A percentile compares a stretch with the other conserved stretches of the same genome.
phyloP scores from a whole-genome alignment of 2,888 invertebrate species.

The Fabriciana adippe region DNA sequence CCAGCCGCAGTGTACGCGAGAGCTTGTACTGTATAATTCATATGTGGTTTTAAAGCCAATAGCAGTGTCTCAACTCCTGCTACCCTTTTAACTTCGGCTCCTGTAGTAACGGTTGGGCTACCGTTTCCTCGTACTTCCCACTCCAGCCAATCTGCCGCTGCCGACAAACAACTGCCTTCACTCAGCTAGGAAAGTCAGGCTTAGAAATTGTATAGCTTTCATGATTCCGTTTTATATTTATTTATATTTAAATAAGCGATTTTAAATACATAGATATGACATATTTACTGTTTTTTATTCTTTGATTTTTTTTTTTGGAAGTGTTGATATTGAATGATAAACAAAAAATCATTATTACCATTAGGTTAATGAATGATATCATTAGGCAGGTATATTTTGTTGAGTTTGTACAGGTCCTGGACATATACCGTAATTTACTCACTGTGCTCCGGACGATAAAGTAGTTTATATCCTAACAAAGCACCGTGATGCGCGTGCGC shows the following conservation, averaged over 20 bases:
- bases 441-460: constrained; percentile 86
- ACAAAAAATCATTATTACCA: no score
- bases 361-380: no score
- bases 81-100: constrained; percentile 89
- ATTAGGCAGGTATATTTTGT: background rate
- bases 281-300: no score
- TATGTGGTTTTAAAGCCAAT: constrained; percentile 90
- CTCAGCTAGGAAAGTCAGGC: constrained; percentile 65
- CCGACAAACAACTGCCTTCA: constrained; percentile 80
- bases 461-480: constrained; percentile 92
- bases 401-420: constrained; percentile 7
- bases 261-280: background rate
- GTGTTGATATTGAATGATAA: no score
- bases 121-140: constrained; percentile 73
- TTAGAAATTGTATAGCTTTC: background rate
- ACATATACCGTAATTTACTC: constrained; percentile 51
- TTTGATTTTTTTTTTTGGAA: no score
- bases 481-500: constrained; percentile 88
- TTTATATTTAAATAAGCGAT: background rate
- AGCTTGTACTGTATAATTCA: constrained; percentile 94
- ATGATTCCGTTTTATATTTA: background rate
- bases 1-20: constrained; percentile 93
- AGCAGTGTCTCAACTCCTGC: constrained; percentile 90
- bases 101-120: constrained; percentile 54
- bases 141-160: constrained; percentile 78